These are phyloP conservation scores for Paelopatides confundens DNA, from an alignment of 53 echinoderm and acorn worm genomes.

Conservation along the genomic window DNA sequence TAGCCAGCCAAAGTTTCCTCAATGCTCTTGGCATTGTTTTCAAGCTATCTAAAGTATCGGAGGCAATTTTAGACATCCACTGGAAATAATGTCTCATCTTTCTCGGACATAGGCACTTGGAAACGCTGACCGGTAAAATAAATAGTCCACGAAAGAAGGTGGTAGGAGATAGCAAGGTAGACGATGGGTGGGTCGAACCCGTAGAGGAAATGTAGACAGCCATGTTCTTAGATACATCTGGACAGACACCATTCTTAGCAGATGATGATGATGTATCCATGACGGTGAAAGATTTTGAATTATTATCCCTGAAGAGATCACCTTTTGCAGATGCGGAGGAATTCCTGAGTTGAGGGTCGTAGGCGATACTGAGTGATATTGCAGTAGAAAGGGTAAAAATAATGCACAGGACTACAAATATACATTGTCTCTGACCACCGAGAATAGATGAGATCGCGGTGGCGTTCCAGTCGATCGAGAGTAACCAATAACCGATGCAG, in stretches of 20 bases:
- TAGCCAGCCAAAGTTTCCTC: slow-evolving; percentile 75
- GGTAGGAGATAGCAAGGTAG: neutral
- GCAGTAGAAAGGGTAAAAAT: slow-evolving; percentile 56
- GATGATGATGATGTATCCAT: neutral
- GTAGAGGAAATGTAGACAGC: neutral
- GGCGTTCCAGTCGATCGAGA: slow-evolving; percentile 80
- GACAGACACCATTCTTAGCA: neutral
- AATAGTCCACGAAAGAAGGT: neutral
- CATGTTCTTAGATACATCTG: neutral
- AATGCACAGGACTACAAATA: slow-evolving; percentile 75
- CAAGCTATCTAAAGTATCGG: slow-evolving; percentile 69
- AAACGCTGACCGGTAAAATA: neutral
- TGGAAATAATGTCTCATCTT: neutral
- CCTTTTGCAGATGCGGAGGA: neutral
- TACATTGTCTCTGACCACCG: slow-evolving; percentile 76
- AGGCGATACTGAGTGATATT: slow-evolving; percentile 70
- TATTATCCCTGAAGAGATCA: neutral
- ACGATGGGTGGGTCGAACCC: neutral
- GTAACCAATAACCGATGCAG: slow-evolving; percentile 86
- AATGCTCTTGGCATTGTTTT: slow-evolving; percentile 86
- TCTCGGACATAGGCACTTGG: slow-evolving; percentile 20
- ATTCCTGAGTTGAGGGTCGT: slow-evolving; percentile 74
- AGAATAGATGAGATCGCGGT: slow-evolving; percentile 55
- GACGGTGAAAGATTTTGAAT: neutral
- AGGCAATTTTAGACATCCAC: neutral